Evolutionary conservation across 2,888 invertebrate species (phyloP).

Genomic region (Conistra vaccinii): DNA sequence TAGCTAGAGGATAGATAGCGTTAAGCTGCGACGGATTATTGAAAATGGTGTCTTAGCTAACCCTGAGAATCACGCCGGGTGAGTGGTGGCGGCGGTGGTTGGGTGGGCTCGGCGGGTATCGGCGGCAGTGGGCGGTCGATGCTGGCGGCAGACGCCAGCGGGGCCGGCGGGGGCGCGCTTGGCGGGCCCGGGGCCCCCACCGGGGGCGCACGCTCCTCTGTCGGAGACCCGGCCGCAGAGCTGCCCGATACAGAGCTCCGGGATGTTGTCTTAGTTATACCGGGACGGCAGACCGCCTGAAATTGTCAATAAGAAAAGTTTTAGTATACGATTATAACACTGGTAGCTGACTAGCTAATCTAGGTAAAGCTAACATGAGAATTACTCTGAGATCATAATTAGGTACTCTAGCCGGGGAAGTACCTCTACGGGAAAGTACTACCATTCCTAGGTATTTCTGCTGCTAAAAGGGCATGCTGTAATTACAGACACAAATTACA

Average conservation of each 20-base stretch:
- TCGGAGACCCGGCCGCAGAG: conserved; percentile 86
- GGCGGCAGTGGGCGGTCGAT: conserved; percentile 91
- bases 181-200: conserved; percentile 81
- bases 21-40: background rate
- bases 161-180: conserved; percentile 84
- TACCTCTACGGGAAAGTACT: background rate
- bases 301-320: conserved; percentile 36
- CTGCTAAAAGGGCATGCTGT: background rate
- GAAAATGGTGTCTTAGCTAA: conserved; percentile 68
- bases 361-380: background rate
- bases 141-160: conserved; percentile 84
- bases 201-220: conserved; percentile 80
- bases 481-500: background rate
- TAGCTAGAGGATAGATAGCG: background rate
- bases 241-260: conserved; percentile 89
- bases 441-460: background rate
- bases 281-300: conserved; percentile 87
- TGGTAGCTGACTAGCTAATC: background rate
- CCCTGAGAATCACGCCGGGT: conserved; percentile 93
- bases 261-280: conserved; percentile 84
- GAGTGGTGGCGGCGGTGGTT: conserved; percentile 87
- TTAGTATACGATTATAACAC: background rate
- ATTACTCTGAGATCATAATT: background rate
- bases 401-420: background rate
- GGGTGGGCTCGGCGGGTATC: conserved; percentile 90